phyloP scores from a whole-genome alignment of 2,888 invertebrate species.

The Tribolium freemani region DNA sequence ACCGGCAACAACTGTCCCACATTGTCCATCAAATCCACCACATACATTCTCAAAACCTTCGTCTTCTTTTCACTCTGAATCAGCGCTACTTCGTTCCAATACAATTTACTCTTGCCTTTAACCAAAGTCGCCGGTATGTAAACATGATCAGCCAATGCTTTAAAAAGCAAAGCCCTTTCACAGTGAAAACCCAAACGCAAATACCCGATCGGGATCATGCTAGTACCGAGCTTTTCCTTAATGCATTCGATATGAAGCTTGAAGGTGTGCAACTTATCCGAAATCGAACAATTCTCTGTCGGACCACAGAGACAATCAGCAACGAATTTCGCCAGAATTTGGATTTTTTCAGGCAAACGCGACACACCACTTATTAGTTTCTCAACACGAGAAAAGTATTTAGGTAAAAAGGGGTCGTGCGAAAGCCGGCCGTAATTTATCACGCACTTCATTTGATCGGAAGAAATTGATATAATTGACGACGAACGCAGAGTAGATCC shows the following conservation, averaged over 20 bases:
- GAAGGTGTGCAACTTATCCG: constrained; percentile 56
- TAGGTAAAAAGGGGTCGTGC: constrained; percentile 55
- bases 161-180: constrained; percentile 70
- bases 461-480: not conserved
- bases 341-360: constrained; percentile 50
- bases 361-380: constrained; percentile 43
- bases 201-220: constrained; percentile 70
- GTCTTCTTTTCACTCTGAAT: constrained; percentile 35
- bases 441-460: constrained; percentile 1
- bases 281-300: constrained; percentile 46
- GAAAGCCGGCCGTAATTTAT: constrained; percentile 54
- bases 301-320: constrained; percentile 58
- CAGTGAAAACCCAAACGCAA: constrained; percentile 69
- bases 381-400: constrained; percentile 53
- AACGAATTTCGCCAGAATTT: constrained; percentile 57
- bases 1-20: constrained; percentile 67
- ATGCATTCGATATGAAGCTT: constrained; percentile 56
- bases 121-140: constrained; percentile 69
- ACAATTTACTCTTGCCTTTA: constrained; percentile 59
- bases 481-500: not conserved
- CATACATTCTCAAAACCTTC: constrained; percentile 60
- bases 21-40: constrained; percentile 68
- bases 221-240: constrained; percentile 64
- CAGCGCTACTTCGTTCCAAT: constrained; percentile 65
- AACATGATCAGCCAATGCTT: constrained; percentile 70